Conservation (phyloP, 2,113 vertebrate genomes). For the Platysteira castanea region DNA sequence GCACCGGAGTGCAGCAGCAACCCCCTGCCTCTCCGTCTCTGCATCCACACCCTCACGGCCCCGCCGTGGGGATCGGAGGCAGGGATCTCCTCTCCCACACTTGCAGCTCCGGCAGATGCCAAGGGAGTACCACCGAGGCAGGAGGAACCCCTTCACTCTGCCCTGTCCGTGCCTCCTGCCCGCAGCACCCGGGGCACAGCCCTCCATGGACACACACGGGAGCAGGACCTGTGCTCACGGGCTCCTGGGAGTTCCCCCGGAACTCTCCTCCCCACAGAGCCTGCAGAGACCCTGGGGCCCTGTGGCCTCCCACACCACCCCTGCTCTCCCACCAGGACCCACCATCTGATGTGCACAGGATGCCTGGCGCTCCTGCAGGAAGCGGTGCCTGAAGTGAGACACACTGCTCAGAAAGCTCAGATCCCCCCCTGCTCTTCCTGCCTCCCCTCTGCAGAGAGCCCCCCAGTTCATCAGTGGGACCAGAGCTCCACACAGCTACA, state of each 20-base stretch:
- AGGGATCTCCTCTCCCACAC: rapidly evolving
- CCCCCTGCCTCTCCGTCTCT: rapidly evolving
- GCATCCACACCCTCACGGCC: too few species aligned
- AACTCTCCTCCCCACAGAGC: background rate
- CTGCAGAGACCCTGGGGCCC: background rate
- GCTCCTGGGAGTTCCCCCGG: background rate
- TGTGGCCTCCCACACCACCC: rapidly evolving
- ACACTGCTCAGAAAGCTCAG: background rate
- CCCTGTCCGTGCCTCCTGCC: background rate
- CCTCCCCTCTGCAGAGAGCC: background rate
- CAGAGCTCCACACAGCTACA: background rate
- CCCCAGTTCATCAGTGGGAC: background rate
- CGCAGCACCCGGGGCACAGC: background rate
- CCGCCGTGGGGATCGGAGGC: rapidly evolving
- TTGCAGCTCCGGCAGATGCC: rapidly evolving
- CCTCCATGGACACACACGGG: background rate
- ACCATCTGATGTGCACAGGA: background rate
- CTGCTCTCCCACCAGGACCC: background rate
- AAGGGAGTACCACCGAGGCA: rapidly evolving
- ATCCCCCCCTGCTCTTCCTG: background rate
- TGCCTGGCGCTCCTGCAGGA: background rate
- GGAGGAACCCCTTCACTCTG: background rate
- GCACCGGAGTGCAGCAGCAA: rapidly evolving
- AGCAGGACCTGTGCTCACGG: background rate
- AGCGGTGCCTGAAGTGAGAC: background rate